Conservation (phyloP, 2,797 vertebrate species). For the Malacoraja senta region DNA sequence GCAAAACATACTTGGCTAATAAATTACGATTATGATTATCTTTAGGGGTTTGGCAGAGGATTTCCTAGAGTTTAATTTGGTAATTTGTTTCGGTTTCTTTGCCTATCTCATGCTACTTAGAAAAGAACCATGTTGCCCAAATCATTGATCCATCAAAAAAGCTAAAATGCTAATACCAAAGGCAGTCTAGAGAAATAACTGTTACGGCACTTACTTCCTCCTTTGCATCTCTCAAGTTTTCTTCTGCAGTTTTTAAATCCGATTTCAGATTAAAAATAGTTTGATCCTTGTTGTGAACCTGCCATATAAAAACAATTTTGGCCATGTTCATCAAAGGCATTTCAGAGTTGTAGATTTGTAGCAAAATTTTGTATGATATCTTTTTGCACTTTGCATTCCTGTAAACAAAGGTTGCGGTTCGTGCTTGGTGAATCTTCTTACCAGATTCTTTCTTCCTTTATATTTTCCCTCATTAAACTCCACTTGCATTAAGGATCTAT, state of each 20-base stretch:
- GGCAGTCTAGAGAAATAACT: conserved; percentile 33
- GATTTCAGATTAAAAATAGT: conserved; percentile 50
- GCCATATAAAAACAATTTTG: conserved; percentile 3
- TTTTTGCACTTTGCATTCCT: no score
- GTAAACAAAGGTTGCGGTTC: no score
- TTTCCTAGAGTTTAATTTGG: background rate
- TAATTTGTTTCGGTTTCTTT: background rate
- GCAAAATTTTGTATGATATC: no score
- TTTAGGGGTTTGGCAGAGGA: background rate
- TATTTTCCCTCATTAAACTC: no score
- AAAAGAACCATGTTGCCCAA: background rate
- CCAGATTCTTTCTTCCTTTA: no score
- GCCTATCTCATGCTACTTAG: background rate
- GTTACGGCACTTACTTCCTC: conserved; percentile 48
- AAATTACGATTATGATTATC: background rate
- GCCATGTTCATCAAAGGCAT: background rate
- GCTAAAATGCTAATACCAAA: background rate
- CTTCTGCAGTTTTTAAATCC: conserved; percentile 49
- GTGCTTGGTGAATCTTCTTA: no score
- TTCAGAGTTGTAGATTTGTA: no score
- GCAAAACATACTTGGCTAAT: no score
- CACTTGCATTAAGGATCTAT: no score
- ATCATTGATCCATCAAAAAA: conserved; percentile 1
- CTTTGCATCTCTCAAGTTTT: conserved; percentile 44
- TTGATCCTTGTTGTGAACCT: conserved; percentile 53